A percentile compares a stretch with the other conserved stretches of the same genome.
Conservation (phyloP, 2,797 vertebrate species). For the Pitangus sulphuratus region DNA sequence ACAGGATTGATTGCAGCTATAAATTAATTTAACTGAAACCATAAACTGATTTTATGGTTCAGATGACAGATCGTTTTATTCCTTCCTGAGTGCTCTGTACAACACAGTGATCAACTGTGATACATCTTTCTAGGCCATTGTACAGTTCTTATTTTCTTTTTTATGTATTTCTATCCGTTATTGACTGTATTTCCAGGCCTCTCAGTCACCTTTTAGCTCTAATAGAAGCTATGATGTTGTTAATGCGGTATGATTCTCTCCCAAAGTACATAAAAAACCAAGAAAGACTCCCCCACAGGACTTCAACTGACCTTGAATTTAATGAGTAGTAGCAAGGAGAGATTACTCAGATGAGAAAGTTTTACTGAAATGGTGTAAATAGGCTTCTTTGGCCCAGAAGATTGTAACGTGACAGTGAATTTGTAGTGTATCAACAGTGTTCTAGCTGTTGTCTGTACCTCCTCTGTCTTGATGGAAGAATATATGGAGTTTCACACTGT, state of each 20-base stretch:
- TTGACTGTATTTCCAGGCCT: background rate
- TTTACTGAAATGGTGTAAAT: background rate
- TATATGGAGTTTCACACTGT: background rate
- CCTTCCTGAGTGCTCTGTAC: background rate
- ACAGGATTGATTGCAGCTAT: background rate
- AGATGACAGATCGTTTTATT: background rate
- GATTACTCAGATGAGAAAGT: background rate
- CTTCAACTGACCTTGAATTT: background rate
- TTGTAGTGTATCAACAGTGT: background rate
- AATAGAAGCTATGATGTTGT: background rate
- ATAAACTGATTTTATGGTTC: conserved; percentile 13
- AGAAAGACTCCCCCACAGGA: background rate
- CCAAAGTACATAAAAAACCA: background rate
- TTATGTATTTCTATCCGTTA: background rate
- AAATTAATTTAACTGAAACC: conserved; percentile 36
- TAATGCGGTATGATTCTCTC: background rate
- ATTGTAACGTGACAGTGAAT: background rate
- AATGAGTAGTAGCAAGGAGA: background rate
- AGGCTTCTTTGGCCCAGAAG: background rate
- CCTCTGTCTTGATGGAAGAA: background rate
- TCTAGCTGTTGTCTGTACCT: background rate
- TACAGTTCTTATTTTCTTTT: background rate
- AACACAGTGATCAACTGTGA: background rate
- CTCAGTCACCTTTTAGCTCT: background rate
- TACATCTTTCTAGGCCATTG: background rate